Base-by-base conservation (phyloP, 1,140 invertebrate genomes). In the Ceratosolen fusciceps region DNA sequence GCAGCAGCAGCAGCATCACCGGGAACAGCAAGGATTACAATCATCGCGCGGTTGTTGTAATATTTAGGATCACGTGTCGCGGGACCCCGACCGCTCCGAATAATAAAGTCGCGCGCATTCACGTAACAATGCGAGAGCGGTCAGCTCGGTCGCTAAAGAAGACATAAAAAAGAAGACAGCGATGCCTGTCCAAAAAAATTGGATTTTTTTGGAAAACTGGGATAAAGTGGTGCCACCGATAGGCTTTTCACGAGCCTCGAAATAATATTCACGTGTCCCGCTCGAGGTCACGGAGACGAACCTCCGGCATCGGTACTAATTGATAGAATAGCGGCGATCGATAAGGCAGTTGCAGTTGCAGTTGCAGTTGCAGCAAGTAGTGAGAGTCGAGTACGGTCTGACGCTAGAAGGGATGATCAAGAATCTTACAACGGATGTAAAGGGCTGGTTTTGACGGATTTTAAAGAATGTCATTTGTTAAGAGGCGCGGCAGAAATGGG, bases 11-110 rank as follows among this genome's bases (percentile, higher is more conserved):
- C 39, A 49, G 26, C 3, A 21, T 5, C 14, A 31, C 73, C 10
- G 5, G 73, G 68, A 72, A 34, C 39, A 67, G 29, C 29, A 43
- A 31, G 8, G 29, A 67, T 67, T 71, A 47, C 77, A 56, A 43
- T 60, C 73, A 49, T 54, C 62, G 39, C n/a, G n/a, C n/a, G n/a
- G n/a, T 56, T 72, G 80, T 77, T 77, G 60, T 74, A 77, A 76
- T 75, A 60, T 58, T 43, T 74, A 74, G 12, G 24, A 52, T 58
- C 34, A 29, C 37, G 29, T 24, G 43, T 3, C 19, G 39, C 14
- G 39, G 39, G 39, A 21, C 8, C 3, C 7, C 2, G 39, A 21
- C 8, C 3, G 19, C 2, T 37, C 34, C 7, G 19, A 4, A 34
- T 1, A 21, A 29, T 2, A 49, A 72, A 34, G 2, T 72, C 19